Percentiles rank a stretch among this genome's conserved stretches.
Evolutionary conservation across 1,140 invertebrate species (phyloP).

Genomic region (Drosophila willistoni): DNA sequence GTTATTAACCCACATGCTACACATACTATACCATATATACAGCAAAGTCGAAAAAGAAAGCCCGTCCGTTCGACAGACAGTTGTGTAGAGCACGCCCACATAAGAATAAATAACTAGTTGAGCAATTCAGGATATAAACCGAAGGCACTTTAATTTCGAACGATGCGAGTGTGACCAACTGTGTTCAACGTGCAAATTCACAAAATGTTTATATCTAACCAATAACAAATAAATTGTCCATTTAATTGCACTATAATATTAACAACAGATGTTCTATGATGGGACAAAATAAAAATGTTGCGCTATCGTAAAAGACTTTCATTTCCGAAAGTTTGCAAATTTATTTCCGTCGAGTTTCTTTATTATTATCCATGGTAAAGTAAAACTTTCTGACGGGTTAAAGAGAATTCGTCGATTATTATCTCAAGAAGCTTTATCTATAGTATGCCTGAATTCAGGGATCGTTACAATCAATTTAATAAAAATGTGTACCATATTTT

Average conservation of each 20-base stretch:
- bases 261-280: neutral
- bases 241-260: neutral
- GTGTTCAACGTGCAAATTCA: neutral
- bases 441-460: too few species aligned
- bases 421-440: too few species aligned
- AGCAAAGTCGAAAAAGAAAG: constrained; percentile 8
- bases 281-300: neutral
- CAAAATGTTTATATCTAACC: constrained; percentile 3
- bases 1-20: constrained; percentile 77
- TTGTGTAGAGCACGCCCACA: constrained; percentile 22
- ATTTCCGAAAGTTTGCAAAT: too few species aligned
- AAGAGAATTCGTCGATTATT: too few species aligned
- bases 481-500: too few species aligned
- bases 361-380: neutral
- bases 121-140: constrained; percentile 4
- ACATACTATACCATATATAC: constrained; percentile 1
- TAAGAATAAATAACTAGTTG: constrained; percentile 32
- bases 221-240: neutral
- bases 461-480: too few species aligned
- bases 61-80: constrained; percentile 27
- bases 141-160: neutral
- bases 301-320: neutral
- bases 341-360: neutral
- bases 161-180: constrained; percentile 11
- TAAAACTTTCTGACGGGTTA: too few species aligned